phyloP scores from a whole-genome alignment of 2,113 vertebrate genomes.

The Albula goreensis region DNA sequence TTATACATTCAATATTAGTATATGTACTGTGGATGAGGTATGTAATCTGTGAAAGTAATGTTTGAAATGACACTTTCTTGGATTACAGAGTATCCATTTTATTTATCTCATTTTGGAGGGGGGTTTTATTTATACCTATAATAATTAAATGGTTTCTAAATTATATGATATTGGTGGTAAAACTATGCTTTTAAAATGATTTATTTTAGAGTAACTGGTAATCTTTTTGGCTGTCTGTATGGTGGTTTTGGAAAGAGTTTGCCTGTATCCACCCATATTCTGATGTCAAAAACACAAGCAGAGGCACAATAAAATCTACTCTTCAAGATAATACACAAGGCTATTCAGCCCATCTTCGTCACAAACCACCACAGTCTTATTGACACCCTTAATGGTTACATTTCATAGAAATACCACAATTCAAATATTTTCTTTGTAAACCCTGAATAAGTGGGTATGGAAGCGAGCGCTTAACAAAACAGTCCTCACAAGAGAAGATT shows the following conservation, averaged over 20 bases:
- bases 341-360: slow-evolving; percentile 24
- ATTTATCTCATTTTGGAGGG: too few relatives aligned
- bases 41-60: neutral
- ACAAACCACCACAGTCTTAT: slow-evolving; percentile 39
- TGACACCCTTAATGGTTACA: slow-evolving; percentile 52
- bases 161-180: neutral
- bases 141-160: too few relatives aligned
- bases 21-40: neutral
- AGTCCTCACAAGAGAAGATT: slow-evolving; percentile 51
- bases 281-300: neutral
- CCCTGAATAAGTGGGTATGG: slow-evolving; percentile 38
- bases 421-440: slow-evolving; percentile 62
- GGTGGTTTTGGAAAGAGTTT: neutral
- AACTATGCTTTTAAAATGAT: neutral
- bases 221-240: neutral
- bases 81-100: too few relatives aligned
- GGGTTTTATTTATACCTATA: too few relatives aligned
- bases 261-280: neutral
- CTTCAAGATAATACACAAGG: neutral
- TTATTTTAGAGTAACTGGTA: neutral
- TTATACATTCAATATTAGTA: neutral
- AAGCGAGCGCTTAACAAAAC: slow-evolving; percentile 49
- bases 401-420: slow-evolving; percentile 57
- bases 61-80: too few relatives aligned
- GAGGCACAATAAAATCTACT: neutral